Evolutionary conservation across 2,888 invertebrate species (phyloP).

Genomic region (Tachina lurida): DNA sequence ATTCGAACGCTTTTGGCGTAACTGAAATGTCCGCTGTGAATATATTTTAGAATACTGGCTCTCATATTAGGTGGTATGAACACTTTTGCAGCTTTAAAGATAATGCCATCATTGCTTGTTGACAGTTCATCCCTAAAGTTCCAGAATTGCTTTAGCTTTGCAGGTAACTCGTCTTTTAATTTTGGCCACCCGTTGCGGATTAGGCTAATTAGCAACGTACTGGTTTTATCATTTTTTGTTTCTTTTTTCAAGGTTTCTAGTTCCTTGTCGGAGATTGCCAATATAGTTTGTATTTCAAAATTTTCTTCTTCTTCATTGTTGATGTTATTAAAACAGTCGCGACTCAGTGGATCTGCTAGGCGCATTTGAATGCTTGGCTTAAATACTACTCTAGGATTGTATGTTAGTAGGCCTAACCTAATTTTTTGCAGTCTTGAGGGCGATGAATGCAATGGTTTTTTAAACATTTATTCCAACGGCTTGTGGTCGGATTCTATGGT

Average conservation of each 20-base stretch:
- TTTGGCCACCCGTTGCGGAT: no score
- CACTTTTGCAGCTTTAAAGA: slow-evolving; percentile 14
- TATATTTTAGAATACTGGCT: slow-evolving; percentile 3
- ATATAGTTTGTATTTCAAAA: slow-evolving; percentile 1
- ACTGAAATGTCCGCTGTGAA: slow-evolving; percentile 23
- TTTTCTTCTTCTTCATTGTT: slow-evolving; percentile 1
- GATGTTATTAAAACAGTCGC: background rate
- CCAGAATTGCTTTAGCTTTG: background rate
- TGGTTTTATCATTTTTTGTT: slow-evolving; percentile 1
- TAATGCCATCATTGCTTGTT: slow-evolving; percentile 12
- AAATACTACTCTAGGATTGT: slow-evolving; percentile 20
- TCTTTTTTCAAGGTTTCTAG: background rate
- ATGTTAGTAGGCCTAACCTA: slow-evolving; percentile 1
- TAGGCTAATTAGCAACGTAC: background rate
- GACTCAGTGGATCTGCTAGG: slow-evolving; percentile 17
- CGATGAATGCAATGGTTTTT: slow-evolving; percentile 35
- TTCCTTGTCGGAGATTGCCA: slow-evolving; percentile 4
- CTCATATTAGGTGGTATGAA: background rate
- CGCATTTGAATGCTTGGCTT: slow-evolving; percentile 22
- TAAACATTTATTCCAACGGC: slow-evolving; percentile 47
- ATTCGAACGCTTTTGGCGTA: background rate
- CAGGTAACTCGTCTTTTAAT: background rate
- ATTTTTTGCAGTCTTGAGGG: slow-evolving; percentile 24
- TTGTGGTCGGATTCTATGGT: slow-evolving; percentile 54
- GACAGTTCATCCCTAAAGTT: background rate